Conservation (phyloP, 1,140 invertebrate genomes). For the Mercenaria mercenaria region DNA sequence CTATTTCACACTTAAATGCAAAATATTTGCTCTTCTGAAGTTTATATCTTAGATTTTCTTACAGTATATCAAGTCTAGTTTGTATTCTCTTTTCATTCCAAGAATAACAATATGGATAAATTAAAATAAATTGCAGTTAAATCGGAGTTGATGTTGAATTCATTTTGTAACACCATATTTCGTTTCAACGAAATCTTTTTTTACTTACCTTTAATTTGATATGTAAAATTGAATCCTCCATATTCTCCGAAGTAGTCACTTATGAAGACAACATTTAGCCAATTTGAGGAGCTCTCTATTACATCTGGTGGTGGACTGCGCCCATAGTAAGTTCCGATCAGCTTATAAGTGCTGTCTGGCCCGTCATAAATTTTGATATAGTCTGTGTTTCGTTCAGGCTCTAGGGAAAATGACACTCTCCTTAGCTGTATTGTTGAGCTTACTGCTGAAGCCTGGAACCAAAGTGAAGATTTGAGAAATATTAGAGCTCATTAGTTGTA, state of each 20-base stretch:
- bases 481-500: no score
- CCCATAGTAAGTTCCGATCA: conserved; percentile 72
- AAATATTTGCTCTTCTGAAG: no score
- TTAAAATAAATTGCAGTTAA: no score
- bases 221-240: conserved; percentile 76
- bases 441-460: conserved; percentile 6
- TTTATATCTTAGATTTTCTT: no score
- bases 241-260: conserved; percentile 59
- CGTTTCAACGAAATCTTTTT: no score
- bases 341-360: conserved; percentile 42
- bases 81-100: no score
- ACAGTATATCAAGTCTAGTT: no score
- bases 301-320: conserved; percentile 53
- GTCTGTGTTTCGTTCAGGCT: conserved; percentile 67
- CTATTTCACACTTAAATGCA: no score
- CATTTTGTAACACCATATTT: no score
- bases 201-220: conserved; percentile 77
- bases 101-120: no score
- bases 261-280: conserved; percentile 72
- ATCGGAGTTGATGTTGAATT: no score
- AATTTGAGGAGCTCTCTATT: conserved; percentile 70
- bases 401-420: conserved; percentile 69
- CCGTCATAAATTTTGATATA: conserved; percentile 76
- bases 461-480: background rate
- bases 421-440: conserved; percentile 71